Base-by-base conservation (phyloP, 2,888 invertebrate genomes). In the Myopa tessellatipennis region DNA sequence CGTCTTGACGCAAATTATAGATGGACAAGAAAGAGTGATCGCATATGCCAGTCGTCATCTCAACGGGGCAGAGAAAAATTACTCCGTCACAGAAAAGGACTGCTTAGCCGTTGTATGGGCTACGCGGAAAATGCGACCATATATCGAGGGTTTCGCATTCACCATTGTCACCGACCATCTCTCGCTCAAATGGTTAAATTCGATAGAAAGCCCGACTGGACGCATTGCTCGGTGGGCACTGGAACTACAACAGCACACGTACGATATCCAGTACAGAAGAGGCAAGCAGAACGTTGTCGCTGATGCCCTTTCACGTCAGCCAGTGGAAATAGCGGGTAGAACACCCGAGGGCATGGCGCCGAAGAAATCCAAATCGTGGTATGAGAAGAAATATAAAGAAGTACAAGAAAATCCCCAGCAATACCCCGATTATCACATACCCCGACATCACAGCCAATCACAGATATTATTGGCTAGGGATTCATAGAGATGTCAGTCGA, bases 141-240 rank as follows among this genome's bases (percentile, higher is more conserved):
- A 80, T 40, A 34, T 80, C 0, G 80, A 80, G 50, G 74, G 77
- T 4, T 67, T 70, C 1, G n/a, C 18, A 7, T 78, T 80, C 50
- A 69, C 45, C 10, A 50, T 79, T 0, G 45, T 79, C 2, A 79
- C 79, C 16, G 79, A 79, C 34, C 79, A 79, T 14, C 67, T 75
- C 4, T 69, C 73, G 8, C 65, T 78, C 8, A 60, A 70, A 40
- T 78, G 78, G 78, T 52, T 78, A 58, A 58, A 38, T 61, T 75
- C 58, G 58, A n/a, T 14, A 36, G 18, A 52, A 40, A 45, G 58
- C 34, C 55, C 71, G 26, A 26, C 14, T 14, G 72, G 76, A 34
- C 38, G 60, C 6, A 36, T 58, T 45, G 76, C 76, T 7, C 6
- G 76, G 12, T 76, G 76, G 58, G 14, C 69, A 0, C 4, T 76